Conservation (phyloP, 2,888 invertebrate genomes). For the Drosophila neonasuta region DNA sequence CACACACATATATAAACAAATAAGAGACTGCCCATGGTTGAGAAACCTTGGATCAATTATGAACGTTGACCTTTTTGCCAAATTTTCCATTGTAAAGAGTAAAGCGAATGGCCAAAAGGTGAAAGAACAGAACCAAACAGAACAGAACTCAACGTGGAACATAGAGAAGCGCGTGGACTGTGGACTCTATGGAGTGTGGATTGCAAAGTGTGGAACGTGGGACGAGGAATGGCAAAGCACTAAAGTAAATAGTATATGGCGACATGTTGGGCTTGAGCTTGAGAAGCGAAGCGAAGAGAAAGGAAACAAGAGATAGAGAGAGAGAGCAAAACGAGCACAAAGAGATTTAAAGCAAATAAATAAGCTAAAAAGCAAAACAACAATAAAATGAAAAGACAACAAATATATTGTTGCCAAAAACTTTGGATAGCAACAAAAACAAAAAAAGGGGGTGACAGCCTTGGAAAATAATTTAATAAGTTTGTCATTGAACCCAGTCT, state of each 20-base stretch:
- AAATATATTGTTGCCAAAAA: constrained; percentile 26
- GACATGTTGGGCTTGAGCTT: constrained; percentile 21
- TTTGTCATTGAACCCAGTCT: not conserved
- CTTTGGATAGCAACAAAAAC: constrained; percentile 11
- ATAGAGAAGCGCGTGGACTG: constrained; percentile 6
- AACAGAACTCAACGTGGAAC: constrained; percentile 13
- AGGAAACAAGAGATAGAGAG: not conserved
- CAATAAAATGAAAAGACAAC: constrained; percentile 29
- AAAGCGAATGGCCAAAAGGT: constrained; percentile 55
- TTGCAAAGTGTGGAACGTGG: not conserved
- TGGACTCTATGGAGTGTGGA: constrained; percentile 1
- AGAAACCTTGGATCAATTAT: constrained; percentile 56
- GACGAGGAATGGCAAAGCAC: constrained; percentile 9
- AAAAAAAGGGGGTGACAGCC: not conserved
- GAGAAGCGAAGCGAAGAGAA: constrained; percentile 33
- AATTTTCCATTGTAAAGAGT: constrained; percentile 55
- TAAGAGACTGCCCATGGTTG: constrained; percentile 15
- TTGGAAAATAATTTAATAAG: constrained; percentile 1
- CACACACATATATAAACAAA: not conserved
- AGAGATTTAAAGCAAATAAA: constrained; percentile 54
- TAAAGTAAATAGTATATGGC: constrained; percentile 35
- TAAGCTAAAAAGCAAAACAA: constrained; percentile 32
- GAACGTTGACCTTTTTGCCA: constrained; percentile 70
- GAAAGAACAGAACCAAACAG: constrained; percentile 54
- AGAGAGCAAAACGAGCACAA: constrained; percentile 37